A percentile compares a stretch with the other conserved stretches of the same genome.
Conservation (phyloP, 2,797 vertebrate species). For the Pantherophis vulpinus region DNA sequence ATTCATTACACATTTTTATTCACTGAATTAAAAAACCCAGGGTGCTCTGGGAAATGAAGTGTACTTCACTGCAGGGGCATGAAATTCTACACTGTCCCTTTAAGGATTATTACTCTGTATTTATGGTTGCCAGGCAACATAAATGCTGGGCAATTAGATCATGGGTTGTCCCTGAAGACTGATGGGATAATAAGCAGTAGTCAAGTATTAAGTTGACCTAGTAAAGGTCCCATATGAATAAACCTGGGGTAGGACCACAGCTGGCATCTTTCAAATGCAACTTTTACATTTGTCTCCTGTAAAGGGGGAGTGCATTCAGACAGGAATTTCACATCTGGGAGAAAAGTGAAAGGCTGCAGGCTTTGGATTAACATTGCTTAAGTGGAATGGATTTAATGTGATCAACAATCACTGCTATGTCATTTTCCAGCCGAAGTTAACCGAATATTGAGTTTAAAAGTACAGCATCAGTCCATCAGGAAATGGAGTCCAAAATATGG, state of each 20-base stretch:
- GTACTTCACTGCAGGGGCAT: conserved; percentile 78
- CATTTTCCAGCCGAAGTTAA: neutral
- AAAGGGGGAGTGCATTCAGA: neutral
- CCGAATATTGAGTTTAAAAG: neutral
- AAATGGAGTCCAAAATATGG: neutral
- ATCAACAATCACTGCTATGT: conserved; percentile 21
- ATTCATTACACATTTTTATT: conserved; percentile 87
- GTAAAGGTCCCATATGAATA: conserved; percentile 81
- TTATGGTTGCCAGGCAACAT: conserved; percentile 84
- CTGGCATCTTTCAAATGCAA: conserved; percentile 80
- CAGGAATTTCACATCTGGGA: conserved; percentile 37
- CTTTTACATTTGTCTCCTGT: conserved; percentile 72
- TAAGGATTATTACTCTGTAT: conserved; percentile 83
- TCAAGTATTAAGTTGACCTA: conserved; percentile 86
- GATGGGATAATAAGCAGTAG: conserved; percentile 86
- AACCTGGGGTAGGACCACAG: conserved; percentile 79
- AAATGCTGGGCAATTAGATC: conserved; percentile 86
- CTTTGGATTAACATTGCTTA: conserved; percentile 52
- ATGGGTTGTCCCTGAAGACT: conserved; percentile 82
- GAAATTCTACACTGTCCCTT: conserved; percentile 82
- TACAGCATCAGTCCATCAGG: neutral
- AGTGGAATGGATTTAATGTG: conserved; percentile 3
- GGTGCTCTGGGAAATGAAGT: conserved; percentile 82
- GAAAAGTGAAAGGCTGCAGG: conserved; percentile 27
- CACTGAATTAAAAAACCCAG: conserved; percentile 85